Base-by-base conservation (phyloP, 1,140 invertebrate species). In the Lordiphosa stackelbergi region DNA sequence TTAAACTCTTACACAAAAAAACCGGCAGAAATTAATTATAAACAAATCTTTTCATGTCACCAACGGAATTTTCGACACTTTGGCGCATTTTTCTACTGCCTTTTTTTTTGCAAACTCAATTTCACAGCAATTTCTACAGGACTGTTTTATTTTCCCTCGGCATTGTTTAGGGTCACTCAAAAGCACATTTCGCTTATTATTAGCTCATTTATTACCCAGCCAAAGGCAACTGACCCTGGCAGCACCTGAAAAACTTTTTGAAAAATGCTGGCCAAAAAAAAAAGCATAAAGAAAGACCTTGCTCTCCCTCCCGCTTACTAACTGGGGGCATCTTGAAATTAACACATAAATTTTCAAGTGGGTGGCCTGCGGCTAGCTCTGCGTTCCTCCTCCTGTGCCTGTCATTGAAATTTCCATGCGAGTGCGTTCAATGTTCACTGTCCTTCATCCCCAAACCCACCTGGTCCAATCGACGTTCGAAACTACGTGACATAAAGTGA, bases 181-280 rank as follows among this genome's bases (percentile, higher is more conserved):
- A 84, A 84, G 83, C 77, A 84, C 83, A 85, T 85, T 85, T 85
- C 84, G 66, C 84, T 83, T 85, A 85, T 85, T 85, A 85, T 85
- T 85, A 85, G 72, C 83, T 84, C 83, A 85, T 85, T 85, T 85
- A 85, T 85, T 85, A 85, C 73, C 73, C 69, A 83, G 24, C 71
- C 61, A 66, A 81, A 41, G 48, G 59, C 42, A 55, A 37, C 75
- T 81, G 75, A 83, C 75, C 75, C 63, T 69, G 77, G 75, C 75
- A 83, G 63, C 75, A 81, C 75, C 77, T 84, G 70, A 58, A 62
- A 83, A 75, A 69, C 36, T 68, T 85, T 85, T 35, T 72, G 49
- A 81, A 83, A 79, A 81, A 81, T 75, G 55, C 73, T 51, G 22
- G 22, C 22, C 37, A 12, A 38, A 56, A 56, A 60, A 63, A 60